Evolutionary conservation across 2,797 vertebrate genomes (phyloP).

Genomic region (Pseudochirops corinnae): DNA sequence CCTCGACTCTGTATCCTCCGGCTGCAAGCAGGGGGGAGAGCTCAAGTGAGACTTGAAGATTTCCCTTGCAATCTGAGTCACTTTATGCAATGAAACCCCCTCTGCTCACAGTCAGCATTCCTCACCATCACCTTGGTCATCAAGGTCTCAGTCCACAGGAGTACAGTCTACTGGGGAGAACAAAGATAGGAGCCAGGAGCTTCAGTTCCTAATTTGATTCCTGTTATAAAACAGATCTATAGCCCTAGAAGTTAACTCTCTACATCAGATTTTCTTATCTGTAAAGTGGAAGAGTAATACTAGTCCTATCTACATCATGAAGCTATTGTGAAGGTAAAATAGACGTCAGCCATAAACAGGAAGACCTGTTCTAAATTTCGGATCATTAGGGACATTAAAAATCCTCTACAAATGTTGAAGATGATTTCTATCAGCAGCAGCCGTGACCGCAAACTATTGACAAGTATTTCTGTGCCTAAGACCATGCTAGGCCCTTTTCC

Average conservation of each 20-base stretch:
- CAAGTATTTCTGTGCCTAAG: not conserved
- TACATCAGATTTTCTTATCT: not conserved
- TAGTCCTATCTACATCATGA: not conserved
- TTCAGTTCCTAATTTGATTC: not conserved
- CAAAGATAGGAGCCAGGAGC: not conserved
- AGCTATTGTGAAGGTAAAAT: not conserved
- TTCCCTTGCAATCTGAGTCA: not conserved
- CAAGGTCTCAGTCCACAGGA: too few relatives aligned
- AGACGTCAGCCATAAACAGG: too few relatives aligned
- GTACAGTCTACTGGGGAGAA: not conserved
- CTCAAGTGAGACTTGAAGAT: not conserved
- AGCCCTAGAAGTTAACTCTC: too few relatives aligned
- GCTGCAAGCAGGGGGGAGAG: not conserved
- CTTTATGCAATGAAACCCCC: not conserved
- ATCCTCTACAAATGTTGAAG: not conserved
- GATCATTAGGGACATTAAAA: not conserved
- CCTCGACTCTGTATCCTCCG: not conserved
- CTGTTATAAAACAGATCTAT: not conserved
- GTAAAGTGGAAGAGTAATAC: not conserved
- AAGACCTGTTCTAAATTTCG: not conserved
- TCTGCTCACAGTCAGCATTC: not conserved
- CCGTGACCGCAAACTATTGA: not conserved
- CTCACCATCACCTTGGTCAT: not conserved
- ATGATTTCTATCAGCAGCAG: not conserved
- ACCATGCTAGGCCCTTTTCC: not conserved